Evolutionary conservation across 2,888 invertebrate species (phyloP).

Genomic region (Phyto melanocephala): DNA sequence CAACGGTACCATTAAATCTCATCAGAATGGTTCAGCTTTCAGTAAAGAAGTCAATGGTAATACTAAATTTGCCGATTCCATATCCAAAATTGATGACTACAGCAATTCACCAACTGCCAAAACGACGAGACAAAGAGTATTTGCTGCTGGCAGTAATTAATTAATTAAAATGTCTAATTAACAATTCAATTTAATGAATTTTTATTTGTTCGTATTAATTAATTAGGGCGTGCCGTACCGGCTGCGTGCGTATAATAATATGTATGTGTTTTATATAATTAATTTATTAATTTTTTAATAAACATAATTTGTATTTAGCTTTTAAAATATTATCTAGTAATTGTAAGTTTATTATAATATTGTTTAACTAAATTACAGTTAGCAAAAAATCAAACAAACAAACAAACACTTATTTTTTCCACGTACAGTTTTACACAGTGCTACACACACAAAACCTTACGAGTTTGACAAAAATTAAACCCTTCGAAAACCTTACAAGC

Average conservation of each 20-base stretch:
- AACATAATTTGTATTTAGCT: slow-evolving; percentile 61
- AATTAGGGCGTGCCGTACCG: slow-evolving; percentile 27
- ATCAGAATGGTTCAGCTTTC: slow-evolving; percentile 52
- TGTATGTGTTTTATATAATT: slow-evolving; percentile 56
- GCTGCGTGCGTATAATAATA: slow-evolving; percentile 19
- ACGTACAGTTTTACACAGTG: background rate
- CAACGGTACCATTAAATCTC: slow-evolving; percentile 58
- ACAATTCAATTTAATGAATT: slow-evolving; percentile 52
- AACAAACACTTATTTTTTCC: background rate
- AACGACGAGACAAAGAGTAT: slow-evolving; percentile 76
- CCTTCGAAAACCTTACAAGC: no score
- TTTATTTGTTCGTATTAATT: slow-evolving; percentile 43
- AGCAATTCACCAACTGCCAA: slow-evolving; percentile 65
- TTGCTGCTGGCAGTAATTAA: slow-evolving; percentile 74
- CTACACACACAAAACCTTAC: background rate
- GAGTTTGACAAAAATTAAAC: background rate
- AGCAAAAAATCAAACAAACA: slow-evolving; percentile 1
- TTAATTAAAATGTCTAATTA: slow-evolving; percentile 57
- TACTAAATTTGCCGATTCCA: slow-evolving; percentile 71
- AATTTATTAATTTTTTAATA: slow-evolving; percentile 65
- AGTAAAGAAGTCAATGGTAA: slow-evolving; percentile 71
- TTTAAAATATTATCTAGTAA: slow-evolving; percentile 48
- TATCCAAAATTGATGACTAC: slow-evolving; percentile 70
- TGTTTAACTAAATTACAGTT: slow-evolving; percentile 20
- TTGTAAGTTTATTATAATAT: slow-evolving; percentile 45